A percentile compares a stretch with the other conserved stretches of the same genome.
Evolutionary conservation across 2,797 vertebrate species (phyloP).

Genomic region (Australoheros facetus): DNA sequence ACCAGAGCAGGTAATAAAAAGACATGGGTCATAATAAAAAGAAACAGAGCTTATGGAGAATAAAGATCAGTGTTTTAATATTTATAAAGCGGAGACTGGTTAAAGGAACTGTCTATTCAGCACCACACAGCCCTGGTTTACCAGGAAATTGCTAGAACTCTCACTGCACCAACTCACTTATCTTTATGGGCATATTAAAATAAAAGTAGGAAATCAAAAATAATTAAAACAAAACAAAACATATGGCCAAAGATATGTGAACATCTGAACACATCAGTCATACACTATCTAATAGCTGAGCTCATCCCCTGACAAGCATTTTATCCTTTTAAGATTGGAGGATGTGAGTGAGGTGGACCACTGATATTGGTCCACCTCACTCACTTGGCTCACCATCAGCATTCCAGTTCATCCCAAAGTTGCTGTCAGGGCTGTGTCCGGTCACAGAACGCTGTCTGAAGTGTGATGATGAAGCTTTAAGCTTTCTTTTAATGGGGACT

Average conservation of each 20-base stretch:
- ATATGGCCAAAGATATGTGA: neutral
- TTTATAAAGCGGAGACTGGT: neutral
- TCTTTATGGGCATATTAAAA: neutral
- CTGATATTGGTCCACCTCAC: neutral
- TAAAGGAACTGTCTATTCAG: slow-evolving; percentile 53
- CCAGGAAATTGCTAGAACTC: neutral
- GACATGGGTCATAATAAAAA: neutral
- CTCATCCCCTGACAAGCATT: neutral
- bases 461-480: neutral
- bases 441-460: neutral
- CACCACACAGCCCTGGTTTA: slow-evolving; percentile 7
- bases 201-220: neutral
- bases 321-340: neutral
- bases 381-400: slow-evolving; percentile 1
- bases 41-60: neutral
- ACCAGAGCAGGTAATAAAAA: slow-evolving; percentile 95
- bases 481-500: neutral
- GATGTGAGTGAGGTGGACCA: neutral
- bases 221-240: neutral
- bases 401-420: neutral
- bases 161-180: neutral
- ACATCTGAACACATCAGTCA: neutral
- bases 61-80: neutral
- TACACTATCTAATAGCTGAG: neutral
- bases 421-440: slow-evolving; percentile 3